phyloP scores from a whole-genome alignment of 35 echinoderm and acorn worm genomes.

The Amphiura filiformis region DNA sequence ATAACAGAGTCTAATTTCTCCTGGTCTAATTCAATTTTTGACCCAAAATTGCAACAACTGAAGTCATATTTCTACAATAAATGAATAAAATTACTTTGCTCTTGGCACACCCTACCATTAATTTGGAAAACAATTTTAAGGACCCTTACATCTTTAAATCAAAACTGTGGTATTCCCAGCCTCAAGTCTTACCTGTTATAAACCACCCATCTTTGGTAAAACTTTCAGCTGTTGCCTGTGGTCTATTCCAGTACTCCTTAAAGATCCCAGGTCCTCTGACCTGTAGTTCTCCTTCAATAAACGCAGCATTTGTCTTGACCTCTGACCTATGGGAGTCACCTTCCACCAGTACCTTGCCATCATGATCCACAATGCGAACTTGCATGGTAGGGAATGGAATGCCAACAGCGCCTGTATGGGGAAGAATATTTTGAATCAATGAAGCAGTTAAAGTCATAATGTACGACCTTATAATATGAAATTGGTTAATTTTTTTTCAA shows the following conservation, averaged over 20 bases:
- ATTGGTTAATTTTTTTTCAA: no score
- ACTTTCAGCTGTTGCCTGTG: conserved; percentile 55
- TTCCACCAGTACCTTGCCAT: conserved; percentile 44
- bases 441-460: background rate
- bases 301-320: conserved; percentile 53
- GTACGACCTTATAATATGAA: no score
- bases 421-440: background rate
- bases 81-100: no score
- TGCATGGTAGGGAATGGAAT: conserved; percentile 82
- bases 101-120: no score
- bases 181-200: conserved; percentile 88
- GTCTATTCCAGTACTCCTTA: conserved; percentile 88
- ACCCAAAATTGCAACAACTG: no score
- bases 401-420: conserved; percentile 76
- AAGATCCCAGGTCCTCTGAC: conserved; percentile 89
- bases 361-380: conserved; percentile 43
- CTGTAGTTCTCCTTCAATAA: conserved; percentile 69
- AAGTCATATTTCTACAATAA: no score
- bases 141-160: no score
- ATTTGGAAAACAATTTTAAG: no score
- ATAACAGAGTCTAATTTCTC: no score
- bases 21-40: no score
- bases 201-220: conserved; percentile 98
- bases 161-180: no score
- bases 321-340: conserved; percentile 55